Base-by-base conservation (phyloP, 2,888 invertebrate genomes). In the Rhamphomyia laevipes region DNA sequence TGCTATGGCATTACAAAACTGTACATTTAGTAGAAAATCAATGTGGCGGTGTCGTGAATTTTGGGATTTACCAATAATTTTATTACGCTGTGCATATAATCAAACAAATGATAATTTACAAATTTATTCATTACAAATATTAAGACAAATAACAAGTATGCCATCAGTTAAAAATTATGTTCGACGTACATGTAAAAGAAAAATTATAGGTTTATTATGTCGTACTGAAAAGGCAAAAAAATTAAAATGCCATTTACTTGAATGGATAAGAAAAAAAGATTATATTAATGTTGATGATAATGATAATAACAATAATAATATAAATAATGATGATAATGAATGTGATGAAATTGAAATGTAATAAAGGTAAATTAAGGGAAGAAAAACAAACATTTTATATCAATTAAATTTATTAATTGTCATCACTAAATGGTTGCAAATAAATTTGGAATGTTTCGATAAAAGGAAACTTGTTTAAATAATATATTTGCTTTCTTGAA, bases 41-140 rank as follows among this genome's bases (percentile, higher is more conserved):
- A 48, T 68, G 1, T 67, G 65, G 64, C 60, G 63, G 21, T 61
- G 63, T 37, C 58, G 63, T 1, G 67, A 70, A 47, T 63, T 65
- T 46, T 58, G 59, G 4, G 51, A 59, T 40, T 44, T 69, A 10
- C 60, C 64, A 4, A 50, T 61, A 13, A 55, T 57, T 13, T 50
- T 70, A 47, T 59, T 62, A 3, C 55, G 56, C 2, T 50, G 60
- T 27, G 59, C 59, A 4, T 58, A 59, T 53, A 50, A 21, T 6
- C 51, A 53, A 17, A 27, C 33, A 4, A 63, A 63, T 51, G 50
- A 54, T 1, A 55, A 55, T 17, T 56, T 63, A 51, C 68, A 70
- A 50, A 48, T 66, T 11, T 63, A 61, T 46, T 62, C 63, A 45
- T 48, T 69, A 9, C 61, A 63, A 58, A 35, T n/a, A 21, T 52